Base-by-base conservation (phyloP, 1,140 invertebrate genomes). In the Neotoxoptera formosana region DNA sequence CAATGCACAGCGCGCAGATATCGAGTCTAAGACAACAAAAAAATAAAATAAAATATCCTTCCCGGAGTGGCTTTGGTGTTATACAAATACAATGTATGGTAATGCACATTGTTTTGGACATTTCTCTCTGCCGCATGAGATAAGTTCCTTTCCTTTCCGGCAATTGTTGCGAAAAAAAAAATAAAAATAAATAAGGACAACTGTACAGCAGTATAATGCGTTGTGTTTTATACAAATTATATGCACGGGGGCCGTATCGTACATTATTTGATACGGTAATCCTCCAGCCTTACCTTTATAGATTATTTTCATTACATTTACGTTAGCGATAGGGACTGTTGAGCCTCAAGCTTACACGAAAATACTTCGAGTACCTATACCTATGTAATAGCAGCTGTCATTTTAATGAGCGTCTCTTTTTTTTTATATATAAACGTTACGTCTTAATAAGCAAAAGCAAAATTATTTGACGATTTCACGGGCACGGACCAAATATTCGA, bases 71-170 rank as follows among this genome's bases (percentile, higher is more conserved):
- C 87, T 88, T 88, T 88, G 87, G 87, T 88, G 87, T 34, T 88
- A 88, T 88, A 51, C 87, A 88, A 88, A 88, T 34, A 34, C 87
- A 34, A 48, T 88, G 20, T 88, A 88, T 51, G 47, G 87, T 88
- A 51, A 88, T 51, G 87, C 30, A 34, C 87, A 88, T 88, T 88
- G 87, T 88, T 88, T 88, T 88, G 48, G 48, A 88, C 45, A 21
- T 51, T 48, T 88, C 45, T 88, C 87, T 88, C 17, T 51, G n/a
- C 30, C 47, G 17, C 87, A n/a, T 34, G 30, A 88, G 48, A 88
- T 88, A 88, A 88, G 30, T 88, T 88, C n/a, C n/a, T 76, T 76
- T 76, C n/a, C 60, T 76, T 76, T 76, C 87, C 47, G 87, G 48
- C 30, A 53, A 88, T 51, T 51, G 47, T 51, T 53, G 21, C 14